Evolutionary conservation across 1,140 invertebrate species (phyloP).

Genomic region (Cydia strobilella): DNA sequence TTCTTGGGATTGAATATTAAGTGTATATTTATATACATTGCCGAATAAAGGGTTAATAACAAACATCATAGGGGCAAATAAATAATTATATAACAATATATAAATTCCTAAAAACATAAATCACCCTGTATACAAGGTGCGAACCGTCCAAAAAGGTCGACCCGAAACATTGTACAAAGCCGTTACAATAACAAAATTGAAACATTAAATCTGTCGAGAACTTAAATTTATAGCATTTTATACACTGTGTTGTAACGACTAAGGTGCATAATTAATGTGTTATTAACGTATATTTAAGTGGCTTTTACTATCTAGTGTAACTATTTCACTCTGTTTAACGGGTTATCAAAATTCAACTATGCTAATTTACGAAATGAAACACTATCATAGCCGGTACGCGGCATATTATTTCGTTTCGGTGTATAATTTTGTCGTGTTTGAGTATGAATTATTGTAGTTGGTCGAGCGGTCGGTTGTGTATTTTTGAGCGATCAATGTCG

Average conservation of each 20-base stretch:
- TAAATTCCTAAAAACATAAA: background rate
- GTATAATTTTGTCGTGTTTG: slow-evolving; percentile 44
- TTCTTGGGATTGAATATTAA: no score
- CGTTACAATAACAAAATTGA: slow-evolving; percentile 37
- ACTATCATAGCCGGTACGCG: slow-evolving; percentile 40
- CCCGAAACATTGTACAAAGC: background rate
- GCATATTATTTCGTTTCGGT: slow-evolving; percentile 33
- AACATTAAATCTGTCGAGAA: slow-evolving; percentile 42
- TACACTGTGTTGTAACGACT: slow-evolving; percentile 47
- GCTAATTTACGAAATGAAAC: slow-evolving; percentile 55
- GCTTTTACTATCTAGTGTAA: slow-evolving; percentile 38
- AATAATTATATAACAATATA: background rate
- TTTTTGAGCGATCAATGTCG: slow-evolving; percentile 3
- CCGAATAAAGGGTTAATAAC: no score
- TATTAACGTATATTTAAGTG: slow-evolving; percentile 60
- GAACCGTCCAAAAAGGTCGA: slow-evolving; percentile 9
- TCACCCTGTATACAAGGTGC: background rate
- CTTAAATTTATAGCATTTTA: slow-evolving; percentile 42
- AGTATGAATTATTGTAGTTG: slow-evolving; percentile 38
- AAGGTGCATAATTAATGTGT: slow-evolving; percentile 57
- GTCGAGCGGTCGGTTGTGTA: background rate
- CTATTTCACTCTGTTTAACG: slow-evolving; percentile 54
- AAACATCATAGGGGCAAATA: background rate
- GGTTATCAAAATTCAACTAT: slow-evolving; percentile 69
- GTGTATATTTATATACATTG: no score